A percentile compares a stretch with the other conserved stretches of the same genome.
Evolutionary conservation across 2,797 vertebrate genomes (phyloP).

Genomic region (Orestias chungarensis): DNA sequence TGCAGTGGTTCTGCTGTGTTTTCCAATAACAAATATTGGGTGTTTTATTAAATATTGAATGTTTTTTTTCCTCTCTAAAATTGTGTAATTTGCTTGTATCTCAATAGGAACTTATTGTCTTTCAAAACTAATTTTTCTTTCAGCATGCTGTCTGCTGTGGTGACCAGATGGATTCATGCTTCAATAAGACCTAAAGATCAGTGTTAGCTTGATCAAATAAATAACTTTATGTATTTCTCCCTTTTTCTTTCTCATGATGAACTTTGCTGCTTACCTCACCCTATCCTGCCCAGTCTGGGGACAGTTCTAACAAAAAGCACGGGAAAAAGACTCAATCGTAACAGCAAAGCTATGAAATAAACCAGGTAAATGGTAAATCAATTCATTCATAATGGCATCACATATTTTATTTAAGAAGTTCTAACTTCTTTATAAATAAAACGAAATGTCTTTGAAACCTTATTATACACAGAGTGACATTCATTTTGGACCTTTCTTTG

Average conservation of each 20-base stretch:
- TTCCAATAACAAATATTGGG: neutral
- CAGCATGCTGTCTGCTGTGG: conserved; percentile 47
- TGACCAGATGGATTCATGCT: conserved; percentile 20
- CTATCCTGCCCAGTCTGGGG: conserved; percentile 75
- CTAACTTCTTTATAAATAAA: neutral
- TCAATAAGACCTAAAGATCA: neutral
- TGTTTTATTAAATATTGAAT: neutral
- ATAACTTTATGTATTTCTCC: conserved; percentile 3
- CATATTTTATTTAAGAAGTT: neutral
- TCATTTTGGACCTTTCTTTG: neutral
- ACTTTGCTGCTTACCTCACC: neutral
- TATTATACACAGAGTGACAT: neutral
- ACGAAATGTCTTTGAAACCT: neutral
- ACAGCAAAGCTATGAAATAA: conserved; percentile 61
- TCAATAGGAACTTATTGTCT: conserved; percentile 1
- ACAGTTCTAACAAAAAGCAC: conserved; percentile 86
- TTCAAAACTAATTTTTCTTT: conserved; percentile 26
- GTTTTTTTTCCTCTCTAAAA: conserved; percentile 3
- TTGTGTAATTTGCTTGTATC: conserved; percentile 14
- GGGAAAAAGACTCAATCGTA: conserved; percentile 92
- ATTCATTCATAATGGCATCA: neutral
- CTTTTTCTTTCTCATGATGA: conserved; percentile 1
- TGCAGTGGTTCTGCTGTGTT: conserved; percentile 26
- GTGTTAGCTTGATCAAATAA: neutral
- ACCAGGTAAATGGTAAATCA: conserved; percentile 57